Evolutionary conservation across 2,797 vertebrate species (phyloP).

Genomic region (Trachops cirrhosus): DNA sequence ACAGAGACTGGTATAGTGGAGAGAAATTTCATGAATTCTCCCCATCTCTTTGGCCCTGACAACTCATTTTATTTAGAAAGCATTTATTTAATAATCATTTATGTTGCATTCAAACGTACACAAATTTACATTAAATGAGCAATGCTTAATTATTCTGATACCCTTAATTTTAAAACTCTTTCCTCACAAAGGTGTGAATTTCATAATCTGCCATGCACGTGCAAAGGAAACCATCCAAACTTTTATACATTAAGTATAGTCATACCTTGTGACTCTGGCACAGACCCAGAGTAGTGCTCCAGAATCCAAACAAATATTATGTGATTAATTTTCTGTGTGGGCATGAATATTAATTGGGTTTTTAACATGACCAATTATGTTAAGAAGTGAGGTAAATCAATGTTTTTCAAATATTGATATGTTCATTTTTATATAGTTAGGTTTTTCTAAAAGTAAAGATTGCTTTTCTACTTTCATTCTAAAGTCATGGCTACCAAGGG

Average conservation of each 20-base stretch:
- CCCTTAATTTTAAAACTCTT: conserved; percentile 25
- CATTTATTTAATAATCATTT: not conserved
- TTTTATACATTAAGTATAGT: not conserved
- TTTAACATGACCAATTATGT: not conserved
- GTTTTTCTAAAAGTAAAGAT: not conserved
- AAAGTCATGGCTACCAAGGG: not conserved
- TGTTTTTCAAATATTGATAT: not conserved
- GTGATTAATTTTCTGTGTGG: conserved; percentile 18
- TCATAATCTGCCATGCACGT: not conserved
- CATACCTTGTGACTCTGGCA: not conserved
- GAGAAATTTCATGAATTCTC: not conserved
- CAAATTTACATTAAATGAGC: not conserved
- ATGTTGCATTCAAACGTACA: not conserved
- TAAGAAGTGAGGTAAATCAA: not conserved
- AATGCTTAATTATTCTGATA: not conserved
- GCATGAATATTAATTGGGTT: not conserved
- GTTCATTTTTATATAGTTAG: not conserved
- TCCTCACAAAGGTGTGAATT: not conserved
- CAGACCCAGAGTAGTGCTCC: not conserved
- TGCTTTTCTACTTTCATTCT: not conserved
- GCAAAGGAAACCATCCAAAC: conserved; percentile 10
- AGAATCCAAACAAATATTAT: conserved; percentile 1
- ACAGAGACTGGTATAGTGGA: not conserved
- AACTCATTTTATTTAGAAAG: conserved; percentile 7
- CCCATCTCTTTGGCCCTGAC: not conserved